Conservation (phyloP, 2,888 invertebrate species). For the Acanthosepion lycidas region DNA sequence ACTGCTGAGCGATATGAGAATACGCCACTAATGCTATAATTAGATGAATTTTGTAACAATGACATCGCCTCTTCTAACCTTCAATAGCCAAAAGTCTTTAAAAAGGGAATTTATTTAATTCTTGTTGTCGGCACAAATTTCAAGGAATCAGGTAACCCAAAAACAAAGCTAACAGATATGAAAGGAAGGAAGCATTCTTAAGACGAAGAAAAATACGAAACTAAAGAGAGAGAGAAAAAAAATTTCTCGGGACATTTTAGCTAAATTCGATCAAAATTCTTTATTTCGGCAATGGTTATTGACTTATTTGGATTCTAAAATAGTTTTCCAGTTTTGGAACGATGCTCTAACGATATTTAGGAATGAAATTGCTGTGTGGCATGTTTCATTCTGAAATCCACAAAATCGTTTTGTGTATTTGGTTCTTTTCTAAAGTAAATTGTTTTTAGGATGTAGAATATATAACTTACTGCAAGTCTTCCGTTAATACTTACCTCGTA, state of each 20-base stretch:
- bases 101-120: background rate
- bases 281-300: slow-evolving; percentile 17
- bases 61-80: background rate
- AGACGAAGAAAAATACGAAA: background rate
- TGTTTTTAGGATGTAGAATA: background rate
- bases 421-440: background rate
- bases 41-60: background rate
- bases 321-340: background rate
- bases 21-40: slow-evolving; percentile 33
- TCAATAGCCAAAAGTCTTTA: background rate
- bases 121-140: background rate
- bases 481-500: too few species aligned
- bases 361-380: background rate
- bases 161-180: background rate
- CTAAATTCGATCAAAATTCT: background rate
- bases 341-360: background rate
- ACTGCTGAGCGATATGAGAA: background rate
- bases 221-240: background rate
- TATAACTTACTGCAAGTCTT: too few species aligned
- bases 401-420: background rate
- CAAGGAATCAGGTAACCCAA: background rate
- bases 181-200: background rate
- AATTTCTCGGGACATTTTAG: background rate
- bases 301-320: slow-evolving; percentile 9
- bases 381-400: background rate